Evolutionary conservation across 2,888 invertebrate genomes (phyloP).

Genomic region (Helobdella robusta): DNA sequence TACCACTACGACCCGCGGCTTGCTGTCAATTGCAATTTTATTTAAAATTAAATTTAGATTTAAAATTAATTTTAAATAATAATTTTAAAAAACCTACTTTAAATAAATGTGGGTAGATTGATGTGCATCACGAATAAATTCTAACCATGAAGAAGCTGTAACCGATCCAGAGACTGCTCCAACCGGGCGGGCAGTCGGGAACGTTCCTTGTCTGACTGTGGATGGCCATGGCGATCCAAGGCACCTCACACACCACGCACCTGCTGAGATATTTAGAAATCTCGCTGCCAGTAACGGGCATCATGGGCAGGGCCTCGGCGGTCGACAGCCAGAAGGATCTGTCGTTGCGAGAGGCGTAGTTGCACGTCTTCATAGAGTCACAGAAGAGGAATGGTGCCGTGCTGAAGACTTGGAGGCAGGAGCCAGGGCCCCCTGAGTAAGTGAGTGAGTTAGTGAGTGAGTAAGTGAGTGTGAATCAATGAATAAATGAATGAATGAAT

Average conservation of each 20-base stretch:
- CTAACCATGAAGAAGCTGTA: constrained; percentile 95
- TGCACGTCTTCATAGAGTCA: constrained; percentile 81
- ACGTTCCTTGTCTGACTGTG: constrained; percentile 77
- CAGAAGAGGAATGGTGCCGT: constrained; percentile 98
- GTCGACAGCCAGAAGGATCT: constrained; percentile 97
- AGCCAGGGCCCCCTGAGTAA: constrained; percentile 66
- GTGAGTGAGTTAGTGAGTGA: too few species aligned
- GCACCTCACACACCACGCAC: constrained; percentile 85
- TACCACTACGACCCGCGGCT: too few species aligned
- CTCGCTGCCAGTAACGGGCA: constrained; percentile 61
- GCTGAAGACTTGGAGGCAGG: constrained; percentile 80
- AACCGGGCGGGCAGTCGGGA: constrained; percentile 80
- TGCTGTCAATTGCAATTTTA: too few species aligned
- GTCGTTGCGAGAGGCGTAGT: constrained; percentile 87
- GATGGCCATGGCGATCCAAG: constrained; percentile 79
- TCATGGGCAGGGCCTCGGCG: constrained; percentile 74
- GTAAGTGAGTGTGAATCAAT: too few species aligned
- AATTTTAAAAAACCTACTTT: not conserved
- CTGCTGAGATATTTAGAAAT: constrained; percentile 68
- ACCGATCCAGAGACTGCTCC: constrained; percentile 89
- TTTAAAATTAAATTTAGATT: not conserved
- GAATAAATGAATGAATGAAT: too few species aligned
- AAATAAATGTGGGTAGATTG: not conserved
- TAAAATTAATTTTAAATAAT: not conserved
- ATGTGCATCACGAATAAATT: not conserved